Base-by-base conservation (phyloP, 1,140 invertebrate genomes). In the Neelides sp. region DNA sequence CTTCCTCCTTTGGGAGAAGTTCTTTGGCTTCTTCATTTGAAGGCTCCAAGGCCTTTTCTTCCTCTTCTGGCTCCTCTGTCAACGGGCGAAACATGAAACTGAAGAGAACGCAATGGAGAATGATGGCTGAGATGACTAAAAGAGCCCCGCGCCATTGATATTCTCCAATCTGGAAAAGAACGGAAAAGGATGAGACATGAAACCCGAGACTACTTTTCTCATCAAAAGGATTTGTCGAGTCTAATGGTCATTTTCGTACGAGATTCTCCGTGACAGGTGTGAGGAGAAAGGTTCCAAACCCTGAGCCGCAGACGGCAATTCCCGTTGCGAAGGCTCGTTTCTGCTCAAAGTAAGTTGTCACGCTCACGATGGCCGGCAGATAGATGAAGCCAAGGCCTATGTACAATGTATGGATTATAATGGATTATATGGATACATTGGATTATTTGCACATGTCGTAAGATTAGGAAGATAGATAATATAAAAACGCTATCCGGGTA, bases 311-410 rank as follows among this genome's bases (percentile, higher is more conserved):
- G 0, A 96, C 58, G 0, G 91, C 91, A 22, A 98, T 92, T 2
- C 84, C 83, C 1, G 90, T 95, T 2, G 91, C 91, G 52, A 95
- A 72, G 3, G 90, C 90, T 46, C 91, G 74, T 55, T 80, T 82
- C 59, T 83, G 81, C 59, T 95, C 90, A 63, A 96, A 97, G 73
- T 94, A 95, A 51, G 82, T 85, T 2, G 89, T 91, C 5, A 95
- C 91, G 64, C 84, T 88, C 22, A 94, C 89, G 49, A 95, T 94
- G 39, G 91, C 89, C 1, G 91, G 91, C 23, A 95, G 71, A 65
- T 94, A 96, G 53, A 95, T 91, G 55, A 96, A 75, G 1, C 91
- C 92, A 60, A 94, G 88, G 10, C 92, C 91, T 23, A 94, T 70
- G 13, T n/a, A n/a, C n/a, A n/a, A n/a, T n/a, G n/a, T n/a, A n/a